Base-by-base conservation (phyloP, 2,888 invertebrate genomes). In the Zootermopsis nevadensis region DNA sequence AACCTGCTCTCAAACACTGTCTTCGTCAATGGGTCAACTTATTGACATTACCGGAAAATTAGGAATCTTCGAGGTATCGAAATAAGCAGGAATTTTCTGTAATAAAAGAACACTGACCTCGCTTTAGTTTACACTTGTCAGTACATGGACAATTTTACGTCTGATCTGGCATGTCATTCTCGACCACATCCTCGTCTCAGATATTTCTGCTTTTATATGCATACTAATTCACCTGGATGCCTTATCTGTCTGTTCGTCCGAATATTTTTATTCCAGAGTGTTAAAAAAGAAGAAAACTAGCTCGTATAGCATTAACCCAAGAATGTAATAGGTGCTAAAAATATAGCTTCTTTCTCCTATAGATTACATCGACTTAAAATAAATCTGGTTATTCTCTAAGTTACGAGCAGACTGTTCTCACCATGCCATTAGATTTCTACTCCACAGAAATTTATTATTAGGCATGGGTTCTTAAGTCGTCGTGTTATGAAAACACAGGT, bases 251-350 rank as follows among this genome's bases (percentile, higher is more conserved):
- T 72, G 72, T 35, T 35, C 10, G 8, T 22, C 35, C 22, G 72
- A 72, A 72, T 72, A 72, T 72, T 72, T 72, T 35, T 72, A 72
- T 19, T 35, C 35, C 4, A 22, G 35, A 33, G 24, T 24, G 55
- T n/a, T 55, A 19, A 19, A 55, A 55, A 55, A 19, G 22, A 48
- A 55, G n/a, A 19, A 55, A 7, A 55, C 24, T 15, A 55, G 24
- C 67, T 67, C 30, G 67, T 31, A 67, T 35, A 35, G 6, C 72
- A 35, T 72, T 72, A 72, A 72, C 72, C 6, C 19, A 38, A 22
- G 72, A 72, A 72, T 72, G 33, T 72, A 72, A 72, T 72, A 72
- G 72, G 72, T 72, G 72, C 35, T 72, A 72, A 72, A 67, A 72
- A 72, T 72, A 35, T 72, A 72, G 72, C 35, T 19, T 67, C 30